Base-by-base conservation (phyloP, 2,797 vertebrate genomes). In the Anabas testudineus region DNA sequence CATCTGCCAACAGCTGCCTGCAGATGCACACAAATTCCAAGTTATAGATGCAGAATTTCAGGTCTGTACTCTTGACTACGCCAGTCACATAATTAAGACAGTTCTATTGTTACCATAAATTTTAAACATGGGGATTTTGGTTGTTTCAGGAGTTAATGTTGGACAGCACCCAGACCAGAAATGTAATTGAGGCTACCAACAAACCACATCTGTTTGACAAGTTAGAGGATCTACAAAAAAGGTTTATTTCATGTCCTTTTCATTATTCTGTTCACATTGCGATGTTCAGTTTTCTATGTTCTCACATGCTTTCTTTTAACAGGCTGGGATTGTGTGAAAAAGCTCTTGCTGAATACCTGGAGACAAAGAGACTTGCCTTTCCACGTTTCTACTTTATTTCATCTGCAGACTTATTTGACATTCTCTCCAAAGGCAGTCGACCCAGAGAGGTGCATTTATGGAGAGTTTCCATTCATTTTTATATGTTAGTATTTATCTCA, bases 381-480 rank as follows among this genome's bases (percentile, higher is more conserved):
- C 93, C 92, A 21, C 49, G 74, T 30, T 96, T 97, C 86, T 97
- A 78, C 88, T 96, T 96, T 71, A 82, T 96, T 81, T 96, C 95
- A 48, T 95, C 95, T 18, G 80, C 91, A 64, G 95, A 96, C 74
- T 87, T 97, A 54, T 85, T 97, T 76, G 95, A 96, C 81, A 95
- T 95, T 55, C 91, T 96, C 53, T 96, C 95, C 36, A 96, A 95
- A 83, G 92, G 93, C 83, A 77, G 83, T 67, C 91, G 94, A 39
- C 94, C 95, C 2, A 92, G 86, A 81, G 87, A 95, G 91, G 94
- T 97, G 93, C 15, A 57, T 22, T 32, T 18, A 52, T 24, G 3
- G 46, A 4, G 15, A 55, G 8, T 37, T 47, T 66, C 1, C 9
- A 0, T 21, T 49, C 0, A 12, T 49, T 48, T n/a, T 42, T n/a